A percentile compares a stretch with the other conserved stretches of the same genome.
phyloP scores from a whole-genome alignment of 2,113 vertebrate genomes.

The Limanda limanda region DNA sequence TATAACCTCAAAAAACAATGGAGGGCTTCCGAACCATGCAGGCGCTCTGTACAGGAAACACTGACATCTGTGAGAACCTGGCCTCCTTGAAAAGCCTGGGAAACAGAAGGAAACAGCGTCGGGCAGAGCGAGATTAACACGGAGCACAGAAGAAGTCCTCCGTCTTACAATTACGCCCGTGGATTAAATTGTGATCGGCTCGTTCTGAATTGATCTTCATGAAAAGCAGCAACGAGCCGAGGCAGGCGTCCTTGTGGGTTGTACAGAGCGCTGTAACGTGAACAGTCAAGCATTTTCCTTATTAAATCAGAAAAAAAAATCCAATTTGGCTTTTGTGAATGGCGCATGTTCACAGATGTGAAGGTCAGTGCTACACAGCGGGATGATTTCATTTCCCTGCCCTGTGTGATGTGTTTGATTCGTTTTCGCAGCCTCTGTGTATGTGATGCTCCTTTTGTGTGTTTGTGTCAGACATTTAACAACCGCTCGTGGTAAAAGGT shows the following conservation, averaged over 20 bases:
- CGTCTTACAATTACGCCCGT: slow-evolving; percentile 58
- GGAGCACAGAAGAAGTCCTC: slow-evolving; percentile 28
- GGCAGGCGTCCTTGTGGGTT: slow-evolving; percentile 33
- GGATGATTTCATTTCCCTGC: slow-evolving; percentile 42
- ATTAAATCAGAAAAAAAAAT: slow-evolving; percentile 30
- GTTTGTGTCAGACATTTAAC: background rate
- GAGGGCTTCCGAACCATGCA: no score
- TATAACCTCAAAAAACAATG: background rate
- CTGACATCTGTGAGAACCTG: slow-evolving; percentile 48
- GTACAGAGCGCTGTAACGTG: slow-evolving; percentile 16
- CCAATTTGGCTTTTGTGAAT: slow-evolving; percentile 49
- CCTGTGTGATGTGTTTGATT: slow-evolving; percentile 18
- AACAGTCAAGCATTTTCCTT: slow-evolving; percentile 19
- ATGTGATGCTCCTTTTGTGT: slow-evolving; percentile 17
- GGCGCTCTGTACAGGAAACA: background rate
- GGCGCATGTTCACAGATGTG: slow-evolving; percentile 30
- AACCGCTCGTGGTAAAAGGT: background rate
- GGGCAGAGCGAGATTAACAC: slow-evolving; percentile 52
- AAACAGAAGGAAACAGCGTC: slow-evolving; percentile 24
- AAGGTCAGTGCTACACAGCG: slow-evolving; percentile 49
- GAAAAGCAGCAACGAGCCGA: slow-evolving; percentile 43
- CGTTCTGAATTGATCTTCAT: slow-evolving; percentile 57
- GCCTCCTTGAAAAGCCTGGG: slow-evolving; percentile 66
- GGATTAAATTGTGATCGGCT: slow-evolving; percentile 56
- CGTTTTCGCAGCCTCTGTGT: background rate